These are phyloP conservation scores for Notiomystis cincta DNA, from an alignment of 2,113 vertebrate species.

Conservation along the genomic window DNA sequence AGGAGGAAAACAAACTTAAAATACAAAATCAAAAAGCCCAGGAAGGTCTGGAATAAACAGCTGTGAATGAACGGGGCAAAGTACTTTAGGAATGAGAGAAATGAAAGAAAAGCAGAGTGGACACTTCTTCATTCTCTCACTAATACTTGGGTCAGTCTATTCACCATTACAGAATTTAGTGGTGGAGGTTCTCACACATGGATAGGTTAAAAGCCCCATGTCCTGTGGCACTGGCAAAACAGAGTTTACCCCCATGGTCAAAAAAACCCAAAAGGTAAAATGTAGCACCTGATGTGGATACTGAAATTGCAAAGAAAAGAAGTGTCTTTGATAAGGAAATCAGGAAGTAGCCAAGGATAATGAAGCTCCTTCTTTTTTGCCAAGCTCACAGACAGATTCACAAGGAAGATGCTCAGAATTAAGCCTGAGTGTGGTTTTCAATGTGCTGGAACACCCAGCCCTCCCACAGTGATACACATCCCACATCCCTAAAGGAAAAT, in stretches of 20 bases:
- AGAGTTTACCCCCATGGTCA: not conserved
- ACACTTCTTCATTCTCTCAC: not conserved
- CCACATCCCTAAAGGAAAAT: not conserved
- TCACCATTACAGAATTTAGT: not conserved
- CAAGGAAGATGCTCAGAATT: not conserved
- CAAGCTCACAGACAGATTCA: not conserved
- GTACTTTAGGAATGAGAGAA: not conserved
- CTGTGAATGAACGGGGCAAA: not conserved
- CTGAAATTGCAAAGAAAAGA: not conserved
- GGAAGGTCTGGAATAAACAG: not conserved
- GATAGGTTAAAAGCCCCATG: not conserved
- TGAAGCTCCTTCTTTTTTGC: not conserved
- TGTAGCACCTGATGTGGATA: not conserved
- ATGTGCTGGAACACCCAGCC: not conserved
- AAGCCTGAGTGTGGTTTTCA: not conserved
- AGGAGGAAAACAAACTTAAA: slow-evolving; percentile 1
- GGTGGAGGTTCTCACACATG: not conserved
- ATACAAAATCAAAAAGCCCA: not conserved
- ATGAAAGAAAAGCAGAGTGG: not conserved
- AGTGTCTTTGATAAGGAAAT: not conserved
- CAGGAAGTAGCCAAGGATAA: not conserved
- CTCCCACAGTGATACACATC: not conserved
- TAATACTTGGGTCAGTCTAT: not conserved
- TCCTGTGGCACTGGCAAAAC: not conserved
- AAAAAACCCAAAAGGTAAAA: not conserved